Conservation (phyloP, 1,140 invertebrate species). For the Brachionus rotundiformis region DNA sequence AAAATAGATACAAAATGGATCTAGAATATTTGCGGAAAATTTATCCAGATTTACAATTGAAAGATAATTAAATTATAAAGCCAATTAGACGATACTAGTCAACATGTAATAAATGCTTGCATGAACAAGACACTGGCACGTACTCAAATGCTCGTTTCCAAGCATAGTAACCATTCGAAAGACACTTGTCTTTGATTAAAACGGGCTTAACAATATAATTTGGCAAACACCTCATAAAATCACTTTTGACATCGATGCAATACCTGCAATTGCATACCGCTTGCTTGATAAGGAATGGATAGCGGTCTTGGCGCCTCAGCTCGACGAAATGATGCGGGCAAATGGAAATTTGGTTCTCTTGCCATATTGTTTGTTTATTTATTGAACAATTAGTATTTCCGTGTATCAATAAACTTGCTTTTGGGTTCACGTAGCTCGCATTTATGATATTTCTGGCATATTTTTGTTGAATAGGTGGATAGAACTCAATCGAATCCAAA, state of each 20-base stretch:
- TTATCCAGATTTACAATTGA: neutral
- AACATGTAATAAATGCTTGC: slow-evolving; percentile 14
- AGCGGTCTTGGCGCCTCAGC: neutral
- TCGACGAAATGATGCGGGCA: slow-evolving; percentile 39
- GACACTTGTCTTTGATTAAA: neutral
- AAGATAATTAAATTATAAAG: neutral
- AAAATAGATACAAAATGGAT: neutral
- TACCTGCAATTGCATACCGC: slow-evolving; percentile 25
- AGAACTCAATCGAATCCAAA: neutral
- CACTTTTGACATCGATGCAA: neutral
- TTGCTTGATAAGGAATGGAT: slow-evolving; percentile 17
- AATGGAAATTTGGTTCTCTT: neutral
- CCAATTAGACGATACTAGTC: slow-evolving; percentile 5
- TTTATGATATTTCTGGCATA: neutral
- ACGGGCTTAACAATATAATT: slow-evolving; percentile 39
- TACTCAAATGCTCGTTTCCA: slow-evolving; percentile 30
- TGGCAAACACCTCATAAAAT: slow-evolving; percentile 4
- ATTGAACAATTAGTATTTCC: slow-evolving; percentile 11
- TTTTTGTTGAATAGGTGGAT: slow-evolving; percentile 3
- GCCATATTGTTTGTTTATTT: slow-evolving; percentile 36
- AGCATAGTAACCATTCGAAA: neutral
- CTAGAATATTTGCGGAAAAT: neutral
- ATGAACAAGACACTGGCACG: slow-evolving; percentile 31
- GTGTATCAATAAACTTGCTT: neutral
- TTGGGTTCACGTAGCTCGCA: neutral